Evolutionary conservation across 2,797 vertebrate genomes (phyloP), one percentile per base, ranked within the genome.

Genomic region (Epinephelus coioides): DNA sequence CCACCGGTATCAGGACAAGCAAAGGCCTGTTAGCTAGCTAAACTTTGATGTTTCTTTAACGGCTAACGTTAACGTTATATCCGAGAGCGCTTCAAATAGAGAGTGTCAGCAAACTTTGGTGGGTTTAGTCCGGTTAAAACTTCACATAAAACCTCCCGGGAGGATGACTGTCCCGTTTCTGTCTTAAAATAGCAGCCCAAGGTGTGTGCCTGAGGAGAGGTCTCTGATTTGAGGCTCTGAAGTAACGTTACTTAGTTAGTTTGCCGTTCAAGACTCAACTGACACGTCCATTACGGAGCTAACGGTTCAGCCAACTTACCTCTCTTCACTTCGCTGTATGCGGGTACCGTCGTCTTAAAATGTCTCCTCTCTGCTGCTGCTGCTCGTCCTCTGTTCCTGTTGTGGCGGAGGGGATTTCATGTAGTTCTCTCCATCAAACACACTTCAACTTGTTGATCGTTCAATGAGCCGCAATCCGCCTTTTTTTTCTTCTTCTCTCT

Each of bases 271-370:
- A 30, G 27, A 30, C 17, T 12, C 18, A 40, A 25, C 76, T 1
- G 62, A 55, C 64, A 38, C 23, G 75, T 38, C 25, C 51, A 34
- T 50, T 43, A 5, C 25, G 75, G 88, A 90, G 34, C 68, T 70
- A 49, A 91, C 90, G 84, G 88, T 91, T 69, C 81, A 1, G 60
- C 3, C 7, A 1, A 77, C 91, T 87, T 63, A 92, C 91, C 91
- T 91, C 65, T 30, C 13, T n/a, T 27, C 60, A 15, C 75, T 67
- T 78, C 60, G 2, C 78, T 5, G 66, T 54, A 3, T 14, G 43
- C 63, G 1, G 78, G 75, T 73, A 75, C 49, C 2, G 71, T 12
- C 14, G 53, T 81, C 18, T 53, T 6, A 10, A 73, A 86, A 79
- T 54, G 68, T 67, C 55, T 70, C 68, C 68, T 60, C 27, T 57